A percentile compares a stretch with the other conserved stretches of the same genome.
These are phyloP conservation scores for Drosophila littoralis DNA, from an alignment of 1,140 invertebrate species.

Conservation along the genomic window DNA sequence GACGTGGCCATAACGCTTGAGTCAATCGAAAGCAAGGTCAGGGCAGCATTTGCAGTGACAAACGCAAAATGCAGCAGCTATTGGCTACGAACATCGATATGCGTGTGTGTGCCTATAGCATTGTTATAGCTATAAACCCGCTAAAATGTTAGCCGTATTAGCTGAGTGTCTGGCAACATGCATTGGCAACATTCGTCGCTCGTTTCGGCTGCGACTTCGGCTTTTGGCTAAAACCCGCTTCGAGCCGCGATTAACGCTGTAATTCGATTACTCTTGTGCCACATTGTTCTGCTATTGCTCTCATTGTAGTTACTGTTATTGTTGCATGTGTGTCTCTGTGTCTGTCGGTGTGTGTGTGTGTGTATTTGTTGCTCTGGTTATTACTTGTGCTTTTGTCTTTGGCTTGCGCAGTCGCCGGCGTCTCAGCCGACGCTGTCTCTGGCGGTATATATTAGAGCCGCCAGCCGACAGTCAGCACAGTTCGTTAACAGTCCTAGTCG, in stretches of 20 bases:
- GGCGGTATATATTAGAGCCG: slow-evolving; percentile 81
- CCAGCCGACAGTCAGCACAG: slow-evolving; percentile 77
- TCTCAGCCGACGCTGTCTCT: slow-evolving; percentile 48
- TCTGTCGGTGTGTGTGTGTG: slow-evolving; percentile 6
- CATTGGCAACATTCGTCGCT: slow-evolving; percentile 46
- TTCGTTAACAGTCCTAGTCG: slow-evolving; percentile 85
- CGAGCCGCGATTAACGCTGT: slow-evolving; percentile 76
- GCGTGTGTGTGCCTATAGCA: background rate
- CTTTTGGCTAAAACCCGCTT: slow-evolving; percentile 67
- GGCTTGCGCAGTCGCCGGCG: slow-evolving; percentile 29
- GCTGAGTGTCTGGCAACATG: slow-evolving; percentile 56
- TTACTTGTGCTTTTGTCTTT: slow-evolving; percentile 31
- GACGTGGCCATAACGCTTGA: slow-evolving; percentile 26
- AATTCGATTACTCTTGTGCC: slow-evolving; percentile 76
- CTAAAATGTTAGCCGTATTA: slow-evolving; percentile 33
- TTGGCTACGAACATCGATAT: background rate
- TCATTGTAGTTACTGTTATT: slow-evolving; percentile 49
- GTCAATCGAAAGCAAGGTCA: slow-evolving; percentile 76
- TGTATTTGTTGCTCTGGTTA: slow-evolving; percentile 41
- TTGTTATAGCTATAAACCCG: slow-evolving; percentile 27
- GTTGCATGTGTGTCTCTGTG: background rate
- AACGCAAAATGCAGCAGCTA: slow-evolving; percentile 50
- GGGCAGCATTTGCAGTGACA: slow-evolving; percentile 57
- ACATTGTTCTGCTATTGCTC: slow-evolving; percentile 75
- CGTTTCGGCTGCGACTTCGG: slow-evolving; percentile 31